Base-by-base conservation (phyloP, 2,797 vertebrate species). In the Brachyrhaphis roseni region DNA sequence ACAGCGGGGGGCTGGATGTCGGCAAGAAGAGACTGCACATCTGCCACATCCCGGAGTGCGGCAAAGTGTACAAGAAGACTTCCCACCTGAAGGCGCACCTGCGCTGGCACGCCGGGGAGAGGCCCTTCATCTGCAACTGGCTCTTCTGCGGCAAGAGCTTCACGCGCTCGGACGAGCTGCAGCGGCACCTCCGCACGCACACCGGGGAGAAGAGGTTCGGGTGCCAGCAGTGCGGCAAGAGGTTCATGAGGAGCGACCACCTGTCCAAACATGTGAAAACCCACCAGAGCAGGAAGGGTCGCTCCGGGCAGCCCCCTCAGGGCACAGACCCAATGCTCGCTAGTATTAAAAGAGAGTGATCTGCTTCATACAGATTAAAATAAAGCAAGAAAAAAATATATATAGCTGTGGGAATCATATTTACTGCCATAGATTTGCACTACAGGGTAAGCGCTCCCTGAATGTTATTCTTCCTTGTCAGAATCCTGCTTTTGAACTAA, bases 231-330 rank as follows among this genome's bases (percentile, higher is more conserved):
- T 97, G 96, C 20, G 96, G 96, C 74, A 97, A 97, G 93, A 93
- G 97, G 87, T 97, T 97, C 92, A 97, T 97, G 97, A 95, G 97
- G 86, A 97, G 97, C 7, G 97, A 97, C 87, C 97, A 97, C 88
- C 96, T 97, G 81, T 96, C 97, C 86, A 97, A 97, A 83, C 97
- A 97, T 0, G 95, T 96, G 72, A 97, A 97, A 93, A 97, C 97
- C 86, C 97, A 97, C 91, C 97, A 97, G 91, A 95, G 94, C 84
- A 94, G 96, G 87, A 97, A 96, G 92, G 94, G 94, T 75, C 94
- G 96, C 72, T 91, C 92, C 4, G 92, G 93, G 55, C 94, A 88
- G 72, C 89, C 93, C 28, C 78, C 90, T 82, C 80, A 90, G 84
- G 84, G 86, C 88, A 86, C 89, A 13, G 95, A 95, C 72, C 78